Conservation (phyloP, 1,140 invertebrate genomes). For the Cyrtorhinus lividipennis region DNA sequence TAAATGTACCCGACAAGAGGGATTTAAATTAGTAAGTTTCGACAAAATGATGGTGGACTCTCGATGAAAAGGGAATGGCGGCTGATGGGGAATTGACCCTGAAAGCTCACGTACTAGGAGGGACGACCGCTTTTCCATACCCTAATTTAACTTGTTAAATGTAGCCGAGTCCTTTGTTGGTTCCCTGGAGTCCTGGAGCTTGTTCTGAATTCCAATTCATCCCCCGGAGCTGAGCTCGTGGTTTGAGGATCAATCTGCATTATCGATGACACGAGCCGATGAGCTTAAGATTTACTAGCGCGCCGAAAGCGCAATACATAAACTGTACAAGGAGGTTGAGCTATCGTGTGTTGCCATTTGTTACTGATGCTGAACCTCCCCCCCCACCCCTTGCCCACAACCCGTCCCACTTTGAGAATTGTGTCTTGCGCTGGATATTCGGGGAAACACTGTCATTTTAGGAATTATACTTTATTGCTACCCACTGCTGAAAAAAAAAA, state of each 20-base stretch:
- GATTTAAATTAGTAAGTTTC: background rate
- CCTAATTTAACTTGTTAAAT: background rate
- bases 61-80: background rate
- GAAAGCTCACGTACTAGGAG: background rate
- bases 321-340: no score
- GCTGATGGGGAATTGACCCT: background rate
- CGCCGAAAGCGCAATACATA: no score
- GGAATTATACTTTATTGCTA: no score
- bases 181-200: background rate
- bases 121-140: background rate
- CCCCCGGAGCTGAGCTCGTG: background rate
- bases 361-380: no score
- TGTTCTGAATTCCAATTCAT: background rate
- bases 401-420: no score
- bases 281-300: no score
- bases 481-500: no score
- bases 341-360: no score
- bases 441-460: no score
- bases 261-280: no score
- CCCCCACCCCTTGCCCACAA: no score
- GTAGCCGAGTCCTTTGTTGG: background rate
- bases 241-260: background rate
- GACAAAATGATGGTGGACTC: background rate
- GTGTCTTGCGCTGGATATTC: no score
- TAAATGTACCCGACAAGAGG: background rate